Percentiles rank a stretch among this genome's conserved stretches.
phyloP scores from a whole-genome alignment of 1,140 invertebrate species.

The Heliothis virescens region DNA sequence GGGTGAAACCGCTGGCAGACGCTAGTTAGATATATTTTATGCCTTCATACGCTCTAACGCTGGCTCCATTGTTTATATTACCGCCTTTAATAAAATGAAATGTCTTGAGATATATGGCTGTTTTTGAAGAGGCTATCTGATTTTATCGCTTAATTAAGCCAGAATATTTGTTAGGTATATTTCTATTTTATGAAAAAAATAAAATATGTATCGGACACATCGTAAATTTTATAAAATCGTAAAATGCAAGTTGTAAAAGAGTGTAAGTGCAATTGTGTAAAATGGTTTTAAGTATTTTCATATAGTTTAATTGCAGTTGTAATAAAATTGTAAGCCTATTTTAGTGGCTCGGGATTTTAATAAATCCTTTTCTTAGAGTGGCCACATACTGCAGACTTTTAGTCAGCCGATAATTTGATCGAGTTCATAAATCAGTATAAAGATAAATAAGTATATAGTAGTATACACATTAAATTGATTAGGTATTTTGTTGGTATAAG shows the following conservation, averaged over 20 bases:
- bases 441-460: no score
- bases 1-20: no score
- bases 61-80: background rate
- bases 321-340: constrained; percentile 17
- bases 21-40: background rate
- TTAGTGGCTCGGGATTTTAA: background rate
- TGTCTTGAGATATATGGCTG: background rate
- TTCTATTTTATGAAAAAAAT: no score
- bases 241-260: background rate
- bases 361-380: background rate
- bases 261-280: background rate
- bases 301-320: background rate
- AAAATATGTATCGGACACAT: background rate
- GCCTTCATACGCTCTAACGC: background rate
- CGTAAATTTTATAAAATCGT: background rate
- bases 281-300: background rate
- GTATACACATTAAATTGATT: no score
- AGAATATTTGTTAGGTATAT: no score
- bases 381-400: no score
- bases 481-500: no score
- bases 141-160: no score
- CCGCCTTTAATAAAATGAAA: background rate
- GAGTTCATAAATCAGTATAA: no score
- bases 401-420: no score
- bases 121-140: no score